A percentile compares a stretch with the other conserved stretches of the same genome.
These are phyloP conservation scores for Harpalus rubripes DNA, from an alignment of 2,888 invertebrate genomes.

Conservation along the genomic window DNA sequence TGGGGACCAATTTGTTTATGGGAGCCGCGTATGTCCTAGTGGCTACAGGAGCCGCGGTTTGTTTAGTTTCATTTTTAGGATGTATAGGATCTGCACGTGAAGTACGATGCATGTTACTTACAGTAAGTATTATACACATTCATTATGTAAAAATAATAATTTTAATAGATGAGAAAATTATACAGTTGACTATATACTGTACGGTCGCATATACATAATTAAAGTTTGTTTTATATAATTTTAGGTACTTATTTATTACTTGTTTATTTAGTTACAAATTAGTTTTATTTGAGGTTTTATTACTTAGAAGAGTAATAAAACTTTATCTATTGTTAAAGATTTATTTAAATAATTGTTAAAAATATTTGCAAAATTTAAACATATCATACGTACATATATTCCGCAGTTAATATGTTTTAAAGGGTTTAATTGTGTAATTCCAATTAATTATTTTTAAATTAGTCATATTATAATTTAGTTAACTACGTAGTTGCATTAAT, in stretches of 20 bases:
- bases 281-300: too few species aligned
- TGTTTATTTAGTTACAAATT: background rate
- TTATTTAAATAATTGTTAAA: background rate
- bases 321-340: background rate
- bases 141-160: background rate
- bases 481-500: too few species aligned
- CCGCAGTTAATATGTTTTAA: too few species aligned
- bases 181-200: background rate
- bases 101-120: constrained; percentile 94
- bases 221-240: background rate
- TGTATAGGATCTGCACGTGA: constrained; percentile 96
- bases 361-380: too few species aligned
- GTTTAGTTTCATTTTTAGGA: constrained; percentile 92
- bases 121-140: constrained; percentile 81
- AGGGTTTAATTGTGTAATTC: too few species aligned
- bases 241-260: background rate
- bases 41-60: constrained; percentile 89
- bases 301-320: background rate
- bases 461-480: too few species aligned
- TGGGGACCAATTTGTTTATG: constrained; percentile 92
- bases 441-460: too few species aligned
- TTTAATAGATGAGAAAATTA: background rate
- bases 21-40: constrained; percentile 92
- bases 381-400: too few species aligned
- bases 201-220: background rate